Conservation (phyloP, 2,113 vertebrate species). For the Parus major region DNA sequence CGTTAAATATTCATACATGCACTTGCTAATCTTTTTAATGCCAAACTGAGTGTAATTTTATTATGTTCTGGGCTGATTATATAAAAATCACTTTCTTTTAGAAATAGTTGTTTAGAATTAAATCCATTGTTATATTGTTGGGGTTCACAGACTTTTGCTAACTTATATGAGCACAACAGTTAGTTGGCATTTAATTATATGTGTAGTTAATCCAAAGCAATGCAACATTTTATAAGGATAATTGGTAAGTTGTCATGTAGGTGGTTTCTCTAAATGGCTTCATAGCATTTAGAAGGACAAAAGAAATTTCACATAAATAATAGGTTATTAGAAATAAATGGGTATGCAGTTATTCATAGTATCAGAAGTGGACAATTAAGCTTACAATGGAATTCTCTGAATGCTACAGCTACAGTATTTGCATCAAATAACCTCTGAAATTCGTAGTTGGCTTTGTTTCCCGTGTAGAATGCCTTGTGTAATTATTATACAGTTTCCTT, state of each 20-base stretch:
- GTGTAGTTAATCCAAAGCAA: conserved; percentile 1
- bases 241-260: conserved; percentile 18
- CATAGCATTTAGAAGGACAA: conserved; percentile 14
- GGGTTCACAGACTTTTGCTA: not conserved
- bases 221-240: not conserved
- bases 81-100: not conserved
- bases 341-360: not conserved
- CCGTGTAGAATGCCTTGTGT: not conserved
- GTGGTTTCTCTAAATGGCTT: conserved; percentile 35
- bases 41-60: not conserved
- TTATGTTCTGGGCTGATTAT: not conserved
- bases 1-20: not conserved
- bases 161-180: not conserved
- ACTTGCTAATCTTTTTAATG: not conserved
- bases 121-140: not conserved
- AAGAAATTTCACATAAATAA: conserved; percentile 47
- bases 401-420: not conserved
- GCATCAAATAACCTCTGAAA: conserved; percentile 35
- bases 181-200: conserved; percentile 18
- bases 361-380: conserved; percentile 12
- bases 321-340: conserved; percentile 45
- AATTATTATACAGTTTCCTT: not conserved
- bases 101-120: not conserved
- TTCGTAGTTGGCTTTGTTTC: not conserved
- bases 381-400: not conserved